Evolutionary conservation across 2,113 vertebrate species (phyloP).

Genomic region (Eptatretus burgeri): DNA sequence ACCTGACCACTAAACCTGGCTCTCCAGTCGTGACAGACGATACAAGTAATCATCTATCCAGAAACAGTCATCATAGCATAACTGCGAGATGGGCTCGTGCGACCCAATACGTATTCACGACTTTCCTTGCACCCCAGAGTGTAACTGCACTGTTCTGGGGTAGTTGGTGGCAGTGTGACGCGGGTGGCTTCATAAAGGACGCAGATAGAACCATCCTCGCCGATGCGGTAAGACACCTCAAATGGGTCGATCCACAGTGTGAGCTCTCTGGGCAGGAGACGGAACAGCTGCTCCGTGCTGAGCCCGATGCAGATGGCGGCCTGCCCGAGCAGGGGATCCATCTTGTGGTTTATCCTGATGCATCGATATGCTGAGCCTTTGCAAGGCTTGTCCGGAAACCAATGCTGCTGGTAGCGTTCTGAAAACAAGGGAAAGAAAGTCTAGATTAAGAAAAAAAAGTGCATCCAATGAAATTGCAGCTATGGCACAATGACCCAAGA

Average conservation of each 20-base stretch:
- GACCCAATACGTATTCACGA: slow-evolving; percentile 84
- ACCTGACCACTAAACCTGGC: slow-evolving; percentile 33
- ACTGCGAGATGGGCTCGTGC: slow-evolving; percentile 78
- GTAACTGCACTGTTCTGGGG: slow-evolving; percentile 18
- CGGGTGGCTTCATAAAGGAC: slow-evolving; percentile 85
- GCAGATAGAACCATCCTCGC: slow-evolving; percentile 95
- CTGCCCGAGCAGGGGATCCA: slow-evolving; percentile 93
- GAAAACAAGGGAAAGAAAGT: slow-evolving; percentile 12
- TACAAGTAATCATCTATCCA: slow-evolving; percentile 32
- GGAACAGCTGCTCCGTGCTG: slow-evolving; percentile 85
- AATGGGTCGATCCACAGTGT: slow-evolving; percentile 97
- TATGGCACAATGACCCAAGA: too few species aligned
- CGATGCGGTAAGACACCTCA: slow-evolving; percentile 93
- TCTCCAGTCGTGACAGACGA: slow-evolving; percentile 16
- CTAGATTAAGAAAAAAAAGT: neutral
- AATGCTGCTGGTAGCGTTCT: slow-evolving; percentile 99
- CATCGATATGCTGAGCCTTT: slow-evolving; percentile 95
- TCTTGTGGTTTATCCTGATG: slow-evolving; percentile 99
- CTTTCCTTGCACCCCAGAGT: slow-evolving; percentile 90
- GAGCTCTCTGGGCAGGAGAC: slow-evolving; percentile 89
- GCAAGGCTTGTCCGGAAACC: slow-evolving; percentile 93
- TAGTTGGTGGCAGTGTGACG: slow-evolving; percentile 14
- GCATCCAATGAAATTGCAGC: neutral
- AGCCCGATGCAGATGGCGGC: slow-evolving; percentile 83
- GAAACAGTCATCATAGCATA: slow-evolving; percentile 99